These are phyloP conservation scores for Pseudomyrmex dendroicus DNA, from an alignment of 1,140 invertebrate species.

Conservation along the genomic window DNA sequence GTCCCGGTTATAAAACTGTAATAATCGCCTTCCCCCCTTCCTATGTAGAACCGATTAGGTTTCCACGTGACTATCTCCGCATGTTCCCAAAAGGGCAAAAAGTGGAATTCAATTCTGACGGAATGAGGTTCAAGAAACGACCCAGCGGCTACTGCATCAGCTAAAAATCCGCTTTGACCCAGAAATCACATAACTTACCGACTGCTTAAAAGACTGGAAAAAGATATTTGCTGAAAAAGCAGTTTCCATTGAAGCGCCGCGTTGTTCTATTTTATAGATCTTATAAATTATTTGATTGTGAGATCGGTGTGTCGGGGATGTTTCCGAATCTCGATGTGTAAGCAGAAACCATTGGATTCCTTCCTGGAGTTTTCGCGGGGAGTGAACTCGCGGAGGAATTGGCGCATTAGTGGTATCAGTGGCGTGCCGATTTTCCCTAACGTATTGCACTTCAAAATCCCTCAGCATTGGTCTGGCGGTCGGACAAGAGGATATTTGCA, in stretches of 20 bases:
- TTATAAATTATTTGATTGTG: slow-evolving; percentile 3
- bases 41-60: slow-evolving; percentile 37
- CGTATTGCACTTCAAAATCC: slow-evolving; percentile 74
- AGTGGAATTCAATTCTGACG: slow-evolving; percentile 35
- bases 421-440: slow-evolving; percentile 64
- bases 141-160: slow-evolving; percentile 32
- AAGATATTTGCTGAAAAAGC: neutral
- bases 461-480: slow-evolving; percentile 60
- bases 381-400: neutral
- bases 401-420: slow-evolving; percentile 33
- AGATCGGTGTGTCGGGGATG: too few species aligned
- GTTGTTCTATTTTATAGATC: neutral
- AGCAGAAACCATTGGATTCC: neutral
- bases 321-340: neutral
- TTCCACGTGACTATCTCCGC: slow-evolving; percentile 32
- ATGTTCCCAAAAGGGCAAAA: slow-evolving; percentile 38
- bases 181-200: neutral
- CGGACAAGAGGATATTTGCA: slow-evolving; percentile 67
- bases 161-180: slow-evolving; percentile 42
- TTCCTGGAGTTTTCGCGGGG: neutral
- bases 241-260: neutral
- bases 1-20: slow-evolving; percentile 22
- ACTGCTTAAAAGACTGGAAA: slow-evolving; percentile 1
- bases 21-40: neutral
- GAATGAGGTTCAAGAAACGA: slow-evolving; percentile 29